A percentile compares a stretch with the other conserved stretches of the same genome.
Evolutionary conservation across 2,113 vertebrate genomes (phyloP).

Genomic region (Callaeas wilsoni): DNA sequence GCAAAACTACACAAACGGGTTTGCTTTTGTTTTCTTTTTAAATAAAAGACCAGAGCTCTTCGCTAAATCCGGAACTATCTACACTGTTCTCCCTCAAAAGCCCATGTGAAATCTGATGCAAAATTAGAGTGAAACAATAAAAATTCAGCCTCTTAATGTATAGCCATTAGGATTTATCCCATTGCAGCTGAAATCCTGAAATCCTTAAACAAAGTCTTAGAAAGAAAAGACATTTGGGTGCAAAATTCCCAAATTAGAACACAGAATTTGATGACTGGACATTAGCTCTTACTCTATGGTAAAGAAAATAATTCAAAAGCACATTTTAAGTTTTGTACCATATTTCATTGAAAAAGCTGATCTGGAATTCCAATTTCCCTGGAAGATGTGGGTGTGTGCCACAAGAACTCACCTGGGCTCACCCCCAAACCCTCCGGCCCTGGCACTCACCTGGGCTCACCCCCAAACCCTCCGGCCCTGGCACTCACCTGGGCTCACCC

Average conservation of each 20-base stretch:
- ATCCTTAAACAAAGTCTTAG: background rate
- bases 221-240: background rate
- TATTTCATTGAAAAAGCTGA: accelerated
- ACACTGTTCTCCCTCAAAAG: background rate
- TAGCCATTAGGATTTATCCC: background rate
- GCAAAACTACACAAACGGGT: background rate
- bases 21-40: background rate
- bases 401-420: background rate
- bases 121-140: background rate
- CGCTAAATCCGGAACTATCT: background rate
- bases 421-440: too few species aligned
- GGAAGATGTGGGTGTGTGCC: background rate
- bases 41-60: background rate
- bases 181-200: background rate
- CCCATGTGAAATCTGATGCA: accelerated
- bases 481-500: background rate
- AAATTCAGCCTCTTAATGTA: background rate
- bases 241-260: background rate
- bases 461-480: background rate
- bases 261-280: background rate
- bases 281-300: background rate
- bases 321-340: background rate
- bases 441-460: background rate
- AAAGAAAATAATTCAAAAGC: background rate
- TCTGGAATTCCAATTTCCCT: background rate